These are phyloP conservation scores for Aproaerema taeniolella DNA, from an alignment of 2,888 invertebrate species.

Conservation along the genomic window DNA sequence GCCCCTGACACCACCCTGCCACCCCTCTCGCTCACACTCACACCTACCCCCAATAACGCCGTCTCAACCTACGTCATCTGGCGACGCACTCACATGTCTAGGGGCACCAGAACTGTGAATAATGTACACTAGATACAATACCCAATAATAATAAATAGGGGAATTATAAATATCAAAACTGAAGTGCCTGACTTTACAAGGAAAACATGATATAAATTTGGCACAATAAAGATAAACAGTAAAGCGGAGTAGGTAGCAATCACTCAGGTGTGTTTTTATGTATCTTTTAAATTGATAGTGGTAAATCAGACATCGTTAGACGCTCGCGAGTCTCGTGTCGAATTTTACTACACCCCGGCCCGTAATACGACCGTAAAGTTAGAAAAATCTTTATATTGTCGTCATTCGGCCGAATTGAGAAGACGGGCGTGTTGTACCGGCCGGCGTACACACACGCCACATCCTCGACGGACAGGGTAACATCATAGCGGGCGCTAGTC, in stretches of 20 bases:
- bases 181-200: constrained; percentile 13
- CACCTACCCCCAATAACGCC: constrained; percentile 25
- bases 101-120: constrained; percentile 69
- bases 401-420: constrained; percentile 42
- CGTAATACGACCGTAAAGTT: constrained; percentile 66
- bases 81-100: constrained; percentile 56
- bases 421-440: constrained; percentile 23
- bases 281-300: constrained; percentile 63
- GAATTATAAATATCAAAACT: constrained; percentile 17
- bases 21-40: constrained; percentile 41
- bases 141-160: constrained; percentile 52
- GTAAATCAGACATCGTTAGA: constrained; percentile 69
- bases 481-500: constrained; percentile 57
- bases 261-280: constrained; percentile 59
- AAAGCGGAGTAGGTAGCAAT: constrained; percentile 47
- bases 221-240: constrained; percentile 46
- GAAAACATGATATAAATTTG: constrained; percentile 35
- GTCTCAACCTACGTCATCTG: constrained; percentile 58
- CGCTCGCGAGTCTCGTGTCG: constrained; percentile 58
- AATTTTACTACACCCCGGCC: constrained; percentile 61
- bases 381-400: constrained; percentile 62
- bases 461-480: constrained; percentile 39
- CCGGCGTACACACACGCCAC: constrained; percentile 22
- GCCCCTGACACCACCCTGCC: constrained; percentile 61
- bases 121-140: constrained; percentile 60